phyloP scores from a whole-genome alignment of 2,797 vertebrate species.

The Alectoris magna region DNA sequence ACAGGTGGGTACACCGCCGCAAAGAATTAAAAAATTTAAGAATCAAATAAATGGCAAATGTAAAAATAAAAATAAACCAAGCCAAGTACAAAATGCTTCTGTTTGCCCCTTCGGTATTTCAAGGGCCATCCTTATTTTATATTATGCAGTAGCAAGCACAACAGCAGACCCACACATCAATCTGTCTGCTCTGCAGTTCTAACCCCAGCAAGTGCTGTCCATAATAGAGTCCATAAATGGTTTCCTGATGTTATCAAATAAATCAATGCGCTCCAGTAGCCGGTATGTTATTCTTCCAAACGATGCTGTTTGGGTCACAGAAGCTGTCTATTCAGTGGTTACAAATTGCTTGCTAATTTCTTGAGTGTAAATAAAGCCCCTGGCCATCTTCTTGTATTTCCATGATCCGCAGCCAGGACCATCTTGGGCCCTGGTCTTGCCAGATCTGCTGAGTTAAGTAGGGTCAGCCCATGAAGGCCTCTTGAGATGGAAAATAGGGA shows the following conservation, averaged over 20 bases:
- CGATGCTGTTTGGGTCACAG: conserved; percentile 55
- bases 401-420: conserved; percentile 21
- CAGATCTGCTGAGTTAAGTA: conserved; percentile 38
- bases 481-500: background rate
- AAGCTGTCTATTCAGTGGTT: conserved; percentile 34
- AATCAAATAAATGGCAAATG: background rate
- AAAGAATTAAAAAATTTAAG: background rate
- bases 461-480: conserved; percentile 43
- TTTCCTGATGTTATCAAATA: conserved; percentile 73
- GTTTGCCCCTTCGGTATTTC: background rate
- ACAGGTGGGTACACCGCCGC: background rate
- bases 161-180: conserved; percentile 63
- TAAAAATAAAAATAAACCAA: background rate
- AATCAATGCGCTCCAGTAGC: conserved; percentile 62
- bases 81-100: background rate
- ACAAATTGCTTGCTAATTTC: conserved; percentile 62
- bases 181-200: conserved; percentile 17
- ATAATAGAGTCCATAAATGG: conserved; percentile 51
- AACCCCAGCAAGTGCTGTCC: background rate
- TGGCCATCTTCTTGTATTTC: conserved; percentile 70
- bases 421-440: conserved; percentile 11
- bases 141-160: conserved; percentile 61
- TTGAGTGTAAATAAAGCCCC: conserved; percentile 57
- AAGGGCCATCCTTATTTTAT: background rate
- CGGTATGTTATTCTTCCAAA: conserved; percentile 40